Percentiles rank a stretch among this genome's conserved stretches.
These are phyloP conservation scores for Agapornis roseicollis DNA, from an alignment of 2,113 vertebrate genomes.

Conservation along the genomic window DNA sequence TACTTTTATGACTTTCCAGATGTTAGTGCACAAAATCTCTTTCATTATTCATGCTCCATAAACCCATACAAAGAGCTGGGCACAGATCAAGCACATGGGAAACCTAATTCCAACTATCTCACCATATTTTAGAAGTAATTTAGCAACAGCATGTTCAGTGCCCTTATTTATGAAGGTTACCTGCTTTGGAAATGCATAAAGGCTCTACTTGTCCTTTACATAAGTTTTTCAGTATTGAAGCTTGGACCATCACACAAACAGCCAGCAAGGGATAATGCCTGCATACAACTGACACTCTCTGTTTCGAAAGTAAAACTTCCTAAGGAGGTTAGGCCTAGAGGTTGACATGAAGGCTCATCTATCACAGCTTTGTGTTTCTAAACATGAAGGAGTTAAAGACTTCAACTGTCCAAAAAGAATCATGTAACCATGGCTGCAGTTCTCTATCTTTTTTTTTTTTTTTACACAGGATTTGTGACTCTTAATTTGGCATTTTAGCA, in stretches of 20 bases:
- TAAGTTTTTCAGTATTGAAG: conserved; percentile 11
- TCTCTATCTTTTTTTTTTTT: neutral
- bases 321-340: neutral
- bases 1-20: conserved; percentile 60
- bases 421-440: neutral
- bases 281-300: neutral
- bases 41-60: conserved; percentile 66
- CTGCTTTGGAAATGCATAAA: conserved; percentile 17
- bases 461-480: neutral
- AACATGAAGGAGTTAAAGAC: neutral
- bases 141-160: conserved; percentile 25
- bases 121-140: conserved; percentile 57
- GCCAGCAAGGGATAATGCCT: neutral
- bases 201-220: neutral
- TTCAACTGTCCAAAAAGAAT: neutral
- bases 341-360: neutral
- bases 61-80: conserved; percentile 36
- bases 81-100: conserved; percentile 48
- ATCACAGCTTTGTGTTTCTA: neutral
- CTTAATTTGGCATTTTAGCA: neutral
- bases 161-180: conserved; percentile 58
- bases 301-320: neutral
- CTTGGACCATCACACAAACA: neutral
- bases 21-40: conserved; percentile 58
- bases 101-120: conserved; percentile 52